Conservation (phyloP, 2,113 vertebrate species). For the Centrocercus urophasianus region DNA sequence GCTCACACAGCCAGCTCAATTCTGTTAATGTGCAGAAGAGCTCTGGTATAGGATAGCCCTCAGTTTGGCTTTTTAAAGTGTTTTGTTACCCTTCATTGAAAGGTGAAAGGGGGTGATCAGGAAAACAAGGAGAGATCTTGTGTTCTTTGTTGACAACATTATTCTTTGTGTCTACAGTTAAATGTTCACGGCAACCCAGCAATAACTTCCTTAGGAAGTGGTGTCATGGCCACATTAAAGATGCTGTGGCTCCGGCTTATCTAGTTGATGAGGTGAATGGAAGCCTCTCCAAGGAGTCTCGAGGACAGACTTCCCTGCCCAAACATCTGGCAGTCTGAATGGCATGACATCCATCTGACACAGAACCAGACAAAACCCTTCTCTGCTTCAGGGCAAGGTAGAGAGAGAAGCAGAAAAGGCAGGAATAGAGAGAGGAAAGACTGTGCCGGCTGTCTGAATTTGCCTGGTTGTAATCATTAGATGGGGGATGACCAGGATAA, state of each 20-base stretch:
- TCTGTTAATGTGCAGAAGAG: not conserved
- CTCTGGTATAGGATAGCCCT: rapidly evolving
- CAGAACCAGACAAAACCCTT: not conserved
- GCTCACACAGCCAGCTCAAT: not conserved
- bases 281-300: not conserved
- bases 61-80: not conserved
- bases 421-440: not conserved
- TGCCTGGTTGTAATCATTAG: not conserved
- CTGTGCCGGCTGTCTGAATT: not conserved
- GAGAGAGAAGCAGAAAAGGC: not conserved
- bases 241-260: not conserved
- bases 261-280: not conserved
- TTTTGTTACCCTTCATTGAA: not conserved
- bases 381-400: not conserved
- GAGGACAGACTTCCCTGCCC: not conserved
- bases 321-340: not conserved
- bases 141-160: not conserved
- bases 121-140: not conserved
- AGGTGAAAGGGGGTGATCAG: not conserved
- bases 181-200: rapidly evolving
- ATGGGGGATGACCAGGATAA: not conserved
- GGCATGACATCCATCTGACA: not conserved
- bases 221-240: not conserved
- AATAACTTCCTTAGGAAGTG: not conserved
- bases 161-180: not conserved